phyloP scores from a whole-genome alignment of 37 sponge, comb jelly and placozoan species.

The Beroe forskalii region DNA sequence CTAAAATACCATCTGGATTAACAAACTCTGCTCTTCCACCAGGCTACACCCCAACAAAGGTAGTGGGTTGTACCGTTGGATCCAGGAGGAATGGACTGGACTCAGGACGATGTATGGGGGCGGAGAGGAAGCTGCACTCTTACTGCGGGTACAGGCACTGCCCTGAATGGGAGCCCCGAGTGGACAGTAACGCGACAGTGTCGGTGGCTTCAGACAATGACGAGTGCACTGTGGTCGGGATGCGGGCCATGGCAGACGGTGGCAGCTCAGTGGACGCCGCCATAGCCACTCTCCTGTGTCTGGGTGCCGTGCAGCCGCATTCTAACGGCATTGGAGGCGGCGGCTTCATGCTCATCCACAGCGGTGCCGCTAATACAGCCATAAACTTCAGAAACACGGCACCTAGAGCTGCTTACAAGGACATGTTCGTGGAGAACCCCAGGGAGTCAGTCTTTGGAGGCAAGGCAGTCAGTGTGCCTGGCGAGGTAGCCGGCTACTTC shows the following conservation, averaged over 20 bases:
- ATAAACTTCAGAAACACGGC: constrained; percentile 92
- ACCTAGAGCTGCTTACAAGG: constrained; percentile 70
- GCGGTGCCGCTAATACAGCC: constrained; percentile 64
- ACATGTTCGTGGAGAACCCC: constrained; percentile 65
- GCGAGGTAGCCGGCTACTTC: constrained; percentile 73
- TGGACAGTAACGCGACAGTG: constrained; percentile 47
- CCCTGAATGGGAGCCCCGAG: neutral
- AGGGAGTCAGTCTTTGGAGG: constrained; percentile 68
- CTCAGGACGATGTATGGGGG: neutral
- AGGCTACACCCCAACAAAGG: neutral
- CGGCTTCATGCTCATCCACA: constrained; percentile 89
- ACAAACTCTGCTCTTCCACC: neutral
- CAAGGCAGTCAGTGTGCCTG: constrained; percentile 82
- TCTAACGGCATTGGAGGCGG: constrained; percentile 96
- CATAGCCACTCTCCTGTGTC: constrained; percentile 79
- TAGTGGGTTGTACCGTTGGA: neutral
- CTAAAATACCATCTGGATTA: too few relatives aligned
- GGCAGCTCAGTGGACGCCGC: constrained; percentile 95
- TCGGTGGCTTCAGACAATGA: constrained; percentile 88
- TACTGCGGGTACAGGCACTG: constrained; percentile 16
- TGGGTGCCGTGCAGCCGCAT: constrained; percentile 86
- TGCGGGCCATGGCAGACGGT: constrained; percentile 70
- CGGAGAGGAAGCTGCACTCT: neutral
- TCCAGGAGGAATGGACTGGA: neutral
- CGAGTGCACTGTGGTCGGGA: constrained; percentile 78